A percentile compares a stretch with the other conserved stretches of the same genome.
These are phyloP conservation scores for Rhinatrema bivittatum DNA, from an alignment of 2,797 vertebrate genomes.

Conservation along the genomic window DNA sequence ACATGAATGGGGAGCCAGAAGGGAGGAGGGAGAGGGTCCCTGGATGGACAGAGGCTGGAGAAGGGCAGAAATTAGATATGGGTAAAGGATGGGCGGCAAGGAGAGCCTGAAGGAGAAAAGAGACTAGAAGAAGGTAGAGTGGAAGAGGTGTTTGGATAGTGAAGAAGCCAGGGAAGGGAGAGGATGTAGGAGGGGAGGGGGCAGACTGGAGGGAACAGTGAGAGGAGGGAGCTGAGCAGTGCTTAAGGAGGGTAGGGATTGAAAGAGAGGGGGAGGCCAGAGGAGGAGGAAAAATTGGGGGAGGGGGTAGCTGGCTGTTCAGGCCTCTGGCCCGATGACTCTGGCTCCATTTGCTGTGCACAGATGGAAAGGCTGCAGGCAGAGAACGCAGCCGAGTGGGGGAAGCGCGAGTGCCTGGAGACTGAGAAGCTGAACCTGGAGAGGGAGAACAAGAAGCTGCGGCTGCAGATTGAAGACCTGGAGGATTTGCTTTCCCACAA, in stretches of 20 bases:
- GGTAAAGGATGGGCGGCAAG: not conserved
- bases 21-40: not conserved
- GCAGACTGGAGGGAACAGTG: not conserved
- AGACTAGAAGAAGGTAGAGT: too few relatives aligned
- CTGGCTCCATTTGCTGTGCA: too few relatives aligned
- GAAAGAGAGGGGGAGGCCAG: fast-evolving
- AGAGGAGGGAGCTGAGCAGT: not conserved
- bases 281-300: too few relatives aligned
- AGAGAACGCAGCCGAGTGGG: slow-evolving; percentile 91
- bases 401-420: slow-evolving; percentile 85
- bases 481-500: slow-evolving; percentile 85
- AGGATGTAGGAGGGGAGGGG: too few relatives aligned
- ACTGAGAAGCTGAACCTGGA: slow-evolving; percentile 91
- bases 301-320: too few relatives aligned
- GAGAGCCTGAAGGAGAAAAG: not conserved
- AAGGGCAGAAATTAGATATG: not conserved
- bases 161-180: not conserved
- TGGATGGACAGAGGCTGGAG: not conserved
- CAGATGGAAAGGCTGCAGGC: slow-evolving; percentile 95
- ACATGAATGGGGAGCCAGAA: not conserved
- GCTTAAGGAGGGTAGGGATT: not conserved
- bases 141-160: not conserved
- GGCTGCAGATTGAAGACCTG: slow-evolving; percentile 80
- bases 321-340: too few relatives aligned
- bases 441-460: slow-evolving; percentile 92